phyloP scores from a whole-genome alignment of 2,888 invertebrate species.

The Coelinius sp. region DNA sequence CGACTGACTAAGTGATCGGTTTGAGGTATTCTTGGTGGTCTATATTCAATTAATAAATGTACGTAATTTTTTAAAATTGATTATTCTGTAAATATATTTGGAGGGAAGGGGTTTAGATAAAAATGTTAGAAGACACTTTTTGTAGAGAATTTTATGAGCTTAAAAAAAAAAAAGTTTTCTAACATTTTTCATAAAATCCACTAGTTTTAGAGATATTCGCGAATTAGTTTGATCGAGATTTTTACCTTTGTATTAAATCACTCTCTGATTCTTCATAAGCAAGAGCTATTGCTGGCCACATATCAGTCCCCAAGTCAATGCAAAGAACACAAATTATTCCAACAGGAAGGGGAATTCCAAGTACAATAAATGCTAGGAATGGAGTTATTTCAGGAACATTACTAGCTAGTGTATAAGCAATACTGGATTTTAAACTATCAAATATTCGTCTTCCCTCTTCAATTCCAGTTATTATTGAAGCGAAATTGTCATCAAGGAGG shows the following conservation, averaged over 20 bases:
- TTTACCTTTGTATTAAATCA: constrained; percentile 78
- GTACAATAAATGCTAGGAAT: constrained; percentile 73
- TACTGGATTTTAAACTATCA: constrained; percentile 75
- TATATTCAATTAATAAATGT: constrained; percentile 45
- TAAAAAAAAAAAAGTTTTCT: too few relatives aligned
- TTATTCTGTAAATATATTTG: too few relatives aligned
- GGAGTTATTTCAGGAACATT: constrained; percentile 76
- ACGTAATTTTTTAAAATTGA: too few relatives aligned
- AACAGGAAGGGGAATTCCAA: constrained; percentile 74
- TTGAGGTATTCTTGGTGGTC: constrained; percentile 73
- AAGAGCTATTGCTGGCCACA: constrained; percentile 84
- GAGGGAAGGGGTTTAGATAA: too few relatives aligned
- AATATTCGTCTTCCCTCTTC: constrained; percentile 74
- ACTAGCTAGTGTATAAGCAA: constrained; percentile 74
- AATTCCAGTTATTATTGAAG: constrained; percentile 76
- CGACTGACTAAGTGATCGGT: constrained; percentile 74
- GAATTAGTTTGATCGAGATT: not conserved
- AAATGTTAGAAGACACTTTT: too few relatives aligned
- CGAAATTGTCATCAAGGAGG: constrained; percentile 76
- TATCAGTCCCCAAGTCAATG: constrained; percentile 86
- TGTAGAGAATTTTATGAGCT: too few relatives aligned
- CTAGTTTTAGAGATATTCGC: too few relatives aligned
- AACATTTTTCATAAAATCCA: too few relatives aligned
- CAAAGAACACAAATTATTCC: constrained; percentile 77
- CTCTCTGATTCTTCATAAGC: constrained; percentile 84